Base-by-base conservation (phyloP, 2,113 vertebrate genomes). In the Salminus brasiliensis region DNA sequence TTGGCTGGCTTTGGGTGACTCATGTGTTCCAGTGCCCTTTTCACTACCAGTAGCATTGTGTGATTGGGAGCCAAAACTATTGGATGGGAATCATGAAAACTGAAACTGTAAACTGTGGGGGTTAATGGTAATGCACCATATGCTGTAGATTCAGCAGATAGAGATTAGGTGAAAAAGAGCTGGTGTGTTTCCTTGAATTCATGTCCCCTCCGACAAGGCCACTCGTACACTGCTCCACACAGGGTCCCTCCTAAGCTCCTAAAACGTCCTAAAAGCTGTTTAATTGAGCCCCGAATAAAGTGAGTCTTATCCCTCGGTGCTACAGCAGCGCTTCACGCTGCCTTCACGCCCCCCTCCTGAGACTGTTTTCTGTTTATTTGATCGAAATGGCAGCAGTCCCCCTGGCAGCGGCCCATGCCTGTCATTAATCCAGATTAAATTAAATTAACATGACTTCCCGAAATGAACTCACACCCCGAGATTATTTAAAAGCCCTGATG, bases 341-440 rank as follows among this genome's bases (percentile, higher is more conserved):
- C 25, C 59, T 30, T 36, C 74, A 77, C 74, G 23, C 5, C 25
- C 4, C 72, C 74, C 52, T 76, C 71, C 78, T 83, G 85, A 76
- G 84, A 78, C 79, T 81, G 73, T 75, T 77, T 72, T 67, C 71
- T 34, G 43, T 87, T 89, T 88, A 90, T 90, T 86, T 87, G 88
- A 85, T 83, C 81, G 87, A 81, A 87, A 86, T 65, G 74, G 70
- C 1, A 16, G 11, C 21, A 25, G 49, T 77, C 86, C 83, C 83
- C 86, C 84, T 81, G 63, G 76, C 81, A 68, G 43, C 77, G 81
- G 60, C 41, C 5, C 36, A 5, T 30, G 23, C 81, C 83, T 16
- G 83, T 82, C 81, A 82, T 89, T 89, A 90, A 92, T 89, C 86
- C 88, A 87, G 89, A 90, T 88, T 90, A 87, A 86, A 85, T 71